Evolutionary conservation across 2,113 vertebrate species (phyloP).

Genomic region (Arizona elegans): DNA sequence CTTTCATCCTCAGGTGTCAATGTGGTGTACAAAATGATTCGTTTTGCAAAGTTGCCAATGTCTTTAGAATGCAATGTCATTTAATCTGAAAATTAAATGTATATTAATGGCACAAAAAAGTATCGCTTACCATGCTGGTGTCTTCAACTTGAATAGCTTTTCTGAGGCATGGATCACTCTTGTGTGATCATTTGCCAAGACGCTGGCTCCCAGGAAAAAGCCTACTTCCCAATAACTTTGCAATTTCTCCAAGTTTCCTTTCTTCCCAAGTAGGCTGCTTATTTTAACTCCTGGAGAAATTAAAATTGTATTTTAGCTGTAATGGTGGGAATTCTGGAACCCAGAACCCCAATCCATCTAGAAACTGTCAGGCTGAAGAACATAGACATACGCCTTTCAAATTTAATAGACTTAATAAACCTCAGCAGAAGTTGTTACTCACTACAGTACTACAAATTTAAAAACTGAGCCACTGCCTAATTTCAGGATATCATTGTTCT

Average conservation of each 20-base stretch:
- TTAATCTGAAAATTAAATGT: background rate
- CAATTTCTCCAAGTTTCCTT: slow-evolving; percentile 94
- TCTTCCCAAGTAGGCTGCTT: slow-evolving; percentile 95
- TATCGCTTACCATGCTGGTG: slow-evolving; percentile 87
- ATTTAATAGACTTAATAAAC: background rate
- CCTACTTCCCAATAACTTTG: slow-evolving; percentile 99
- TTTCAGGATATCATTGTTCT: background rate
- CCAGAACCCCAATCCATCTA: background rate
- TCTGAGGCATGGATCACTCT: slow-evolving; percentile 95
- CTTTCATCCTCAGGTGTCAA: background rate
- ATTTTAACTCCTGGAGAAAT: slow-evolving; percentile 88
- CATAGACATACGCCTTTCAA: background rate
- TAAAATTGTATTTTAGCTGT: slow-evolving; percentile 29
- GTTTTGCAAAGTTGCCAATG: background rate
- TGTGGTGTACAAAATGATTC: background rate
- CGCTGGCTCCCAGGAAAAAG: slow-evolving; percentile 94
- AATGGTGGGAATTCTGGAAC: background rate
- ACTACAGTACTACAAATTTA: background rate
- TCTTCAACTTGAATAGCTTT: slow-evolving; percentile 95
- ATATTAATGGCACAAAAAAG: background rate
- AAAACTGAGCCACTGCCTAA: background rate
- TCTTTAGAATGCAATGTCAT: background rate
- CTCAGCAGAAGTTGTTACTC: background rate
- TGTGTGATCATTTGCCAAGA: slow-evolving; percentile 90
- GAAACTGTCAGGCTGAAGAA: background rate